These are phyloP conservation scores for Parnassius smintheus DNA, from an alignment of 2,888 invertebrate species.

Conservation along the genomic window DNA sequence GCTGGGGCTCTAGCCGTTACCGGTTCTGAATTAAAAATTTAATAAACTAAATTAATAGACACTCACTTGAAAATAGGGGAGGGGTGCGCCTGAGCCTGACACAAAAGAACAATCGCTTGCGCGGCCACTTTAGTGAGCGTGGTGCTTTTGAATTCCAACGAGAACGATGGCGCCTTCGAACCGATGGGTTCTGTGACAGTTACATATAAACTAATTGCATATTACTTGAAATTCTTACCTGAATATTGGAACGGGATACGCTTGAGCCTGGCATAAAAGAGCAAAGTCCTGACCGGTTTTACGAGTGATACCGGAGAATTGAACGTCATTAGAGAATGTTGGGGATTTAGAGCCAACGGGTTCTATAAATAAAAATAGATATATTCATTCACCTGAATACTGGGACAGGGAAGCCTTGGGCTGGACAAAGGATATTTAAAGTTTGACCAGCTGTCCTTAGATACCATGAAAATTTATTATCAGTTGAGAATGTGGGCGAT, in stretches of 20 bases:
- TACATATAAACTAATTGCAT: conserved; percentile 30
- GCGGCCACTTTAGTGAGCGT: conserved; percentile 78
- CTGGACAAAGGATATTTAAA: conserved; percentile 81
- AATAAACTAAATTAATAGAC: conserved; percentile 34
- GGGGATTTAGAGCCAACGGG: conserved; percentile 87
- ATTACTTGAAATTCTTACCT: conserved; percentile 56
- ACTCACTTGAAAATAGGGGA: conserved; percentile 86
- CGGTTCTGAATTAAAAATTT: conserved; percentile 65
- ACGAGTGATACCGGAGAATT: conserved; percentile 85
- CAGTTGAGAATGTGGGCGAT: conserved; percentile 81
- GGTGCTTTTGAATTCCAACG: conserved; percentile 79
- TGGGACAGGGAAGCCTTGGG: conserved; percentile 86
- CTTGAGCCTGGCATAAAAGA: conserved; percentile 89
- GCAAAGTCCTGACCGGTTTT: conserved; percentile 83
- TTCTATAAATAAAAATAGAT: conserved; percentile 74
- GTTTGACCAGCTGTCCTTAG: conserved; percentile 74
- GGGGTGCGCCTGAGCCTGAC: conserved; percentile 86
- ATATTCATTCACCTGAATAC: conserved; percentile 83
- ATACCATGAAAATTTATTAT: conserved; percentile 83
- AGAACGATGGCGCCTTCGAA: conserved; percentile 82
- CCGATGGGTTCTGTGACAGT: conserved; percentile 81
- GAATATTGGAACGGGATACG: conserved; percentile 84
- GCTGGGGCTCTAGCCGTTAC: conserved; percentile 75
- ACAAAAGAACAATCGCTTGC: conserved; percentile 82
- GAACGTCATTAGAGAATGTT: conserved; percentile 85